Evolutionary conservation across 2,113 vertebrate species (phyloP).

Genomic region (Irena cyanogastra): DNA sequence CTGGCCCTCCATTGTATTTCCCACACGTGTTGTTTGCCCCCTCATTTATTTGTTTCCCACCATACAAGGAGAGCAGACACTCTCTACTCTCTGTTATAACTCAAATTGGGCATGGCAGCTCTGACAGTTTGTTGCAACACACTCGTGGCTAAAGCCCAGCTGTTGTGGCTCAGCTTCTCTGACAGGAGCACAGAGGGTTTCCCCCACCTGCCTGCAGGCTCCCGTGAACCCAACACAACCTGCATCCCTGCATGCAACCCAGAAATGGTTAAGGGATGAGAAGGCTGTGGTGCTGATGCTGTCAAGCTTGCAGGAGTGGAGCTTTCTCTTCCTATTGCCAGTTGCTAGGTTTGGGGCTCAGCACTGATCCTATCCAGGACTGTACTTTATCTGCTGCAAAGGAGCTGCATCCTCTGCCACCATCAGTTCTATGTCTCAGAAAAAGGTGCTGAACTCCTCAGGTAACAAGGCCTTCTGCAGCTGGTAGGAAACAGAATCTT

Average conservation of each 20-base stretch:
- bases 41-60: not conserved
- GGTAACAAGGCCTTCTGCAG: not conserved
- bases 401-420: not conserved
- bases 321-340: not conserved
- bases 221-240: accelerated
- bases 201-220: not conserved
- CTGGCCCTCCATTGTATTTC: not conserved
- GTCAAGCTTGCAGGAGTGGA: not conserved
- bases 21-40: accelerated
- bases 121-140: not conserved
- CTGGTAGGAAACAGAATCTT: not conserved
- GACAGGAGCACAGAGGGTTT: not conserved
- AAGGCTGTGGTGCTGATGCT: not conserved
- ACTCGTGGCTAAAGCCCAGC: not conserved
- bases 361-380: accelerated
- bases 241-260: not conserved
- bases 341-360: not conserved
- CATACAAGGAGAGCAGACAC: not conserved
- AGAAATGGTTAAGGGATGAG: not conserved
- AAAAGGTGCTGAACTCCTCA: not conserved
- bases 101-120: accelerated
- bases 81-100: not conserved
- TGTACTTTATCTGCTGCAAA: not conserved
- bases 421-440: not conserved
- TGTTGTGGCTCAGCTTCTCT: not conserved